Evolutionary conservation across 1,140 invertebrate genomes (phyloP).

Genomic region (Drosophila littoralis): DNA sequence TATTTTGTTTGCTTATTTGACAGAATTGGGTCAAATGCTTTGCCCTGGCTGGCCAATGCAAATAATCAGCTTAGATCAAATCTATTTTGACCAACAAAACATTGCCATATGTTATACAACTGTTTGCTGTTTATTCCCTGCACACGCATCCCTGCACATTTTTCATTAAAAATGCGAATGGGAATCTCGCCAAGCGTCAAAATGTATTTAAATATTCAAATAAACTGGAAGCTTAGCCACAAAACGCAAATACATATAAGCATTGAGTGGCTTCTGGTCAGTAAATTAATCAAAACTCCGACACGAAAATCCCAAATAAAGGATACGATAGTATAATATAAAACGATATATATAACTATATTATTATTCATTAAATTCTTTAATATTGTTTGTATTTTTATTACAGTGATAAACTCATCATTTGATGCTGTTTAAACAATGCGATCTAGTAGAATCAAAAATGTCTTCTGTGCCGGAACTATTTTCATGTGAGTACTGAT

Average conservation of each 20-base stretch:
- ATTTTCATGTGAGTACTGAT: no score
- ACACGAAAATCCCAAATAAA: neutral
- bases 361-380: neutral
- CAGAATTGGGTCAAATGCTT: constrained; percentile 50
- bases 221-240: constrained; percentile 26
- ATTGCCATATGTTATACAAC: constrained; percentile 18
- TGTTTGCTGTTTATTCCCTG: constrained; percentile 38
- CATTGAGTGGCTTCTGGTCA: neutral
- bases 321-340: neutral
- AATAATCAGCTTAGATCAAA: constrained; percentile 73
- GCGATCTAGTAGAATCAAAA: no score
- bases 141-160: constrained; percentile 55
- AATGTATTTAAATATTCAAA: constrained; percentile 68
- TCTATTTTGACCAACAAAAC: constrained; percentile 47
- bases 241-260: constrained; percentile 7
- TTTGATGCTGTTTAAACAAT: no score
- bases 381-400: no score
- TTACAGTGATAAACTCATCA: no score
- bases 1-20: constrained; percentile 45
- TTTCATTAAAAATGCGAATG: constrained; percentile 48
- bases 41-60: constrained; percentile 27
- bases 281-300: constrained; percentile 13
- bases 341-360: neutral
- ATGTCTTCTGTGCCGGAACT: no score
- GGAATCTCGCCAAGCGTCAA: constrained; percentile 52